These are phyloP conservation scores for Ascidia mentula DNA, from an alignment of 23 tunicate species.

Conservation along the genomic window DNA sequence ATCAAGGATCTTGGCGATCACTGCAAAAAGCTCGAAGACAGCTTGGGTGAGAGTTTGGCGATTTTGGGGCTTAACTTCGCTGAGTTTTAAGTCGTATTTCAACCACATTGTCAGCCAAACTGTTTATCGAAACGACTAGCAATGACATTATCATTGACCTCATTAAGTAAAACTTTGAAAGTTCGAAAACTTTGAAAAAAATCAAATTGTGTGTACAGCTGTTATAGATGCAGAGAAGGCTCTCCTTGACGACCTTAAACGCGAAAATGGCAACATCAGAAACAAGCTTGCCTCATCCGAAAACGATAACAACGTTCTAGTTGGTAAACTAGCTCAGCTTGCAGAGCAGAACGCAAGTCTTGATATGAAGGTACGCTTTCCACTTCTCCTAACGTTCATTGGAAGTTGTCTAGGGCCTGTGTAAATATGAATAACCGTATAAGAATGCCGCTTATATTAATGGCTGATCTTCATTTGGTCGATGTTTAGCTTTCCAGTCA, in stretches of 20 bases:
- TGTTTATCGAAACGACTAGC: no score
- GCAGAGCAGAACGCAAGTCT: conserved; percentile 40
- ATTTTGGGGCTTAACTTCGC: no score
- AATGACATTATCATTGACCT: no score
- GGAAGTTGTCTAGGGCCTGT: background rate
- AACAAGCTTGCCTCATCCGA: conserved; percentile 33
- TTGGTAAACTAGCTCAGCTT: conserved; percentile 39
- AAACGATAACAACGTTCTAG: conserved; percentile 12
- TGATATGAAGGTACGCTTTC: conserved; percentile 30
- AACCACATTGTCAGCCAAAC: no score
- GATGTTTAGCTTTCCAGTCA: background rate
- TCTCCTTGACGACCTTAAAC: conserved; percentile 49
- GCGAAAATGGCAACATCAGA: conserved; percentile 40
- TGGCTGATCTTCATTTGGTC: no score
- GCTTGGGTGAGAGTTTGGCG: conserved; percentile 50
- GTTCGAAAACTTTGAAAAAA: no score
- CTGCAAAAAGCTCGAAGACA: conserved; percentile 56
- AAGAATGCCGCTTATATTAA: background rate
- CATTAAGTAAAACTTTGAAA: no score
- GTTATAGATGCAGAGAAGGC: conserved; percentile 62
- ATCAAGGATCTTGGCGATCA: conserved; percentile 60
- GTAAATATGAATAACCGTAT: background rate
- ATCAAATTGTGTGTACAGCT: no score
- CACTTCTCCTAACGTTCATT: no score
- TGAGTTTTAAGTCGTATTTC: no score